These are phyloP conservation scores for Terebella lapidaria DNA, from an alignment of 2,888 invertebrate species.

Conservation along the genomic window DNA sequence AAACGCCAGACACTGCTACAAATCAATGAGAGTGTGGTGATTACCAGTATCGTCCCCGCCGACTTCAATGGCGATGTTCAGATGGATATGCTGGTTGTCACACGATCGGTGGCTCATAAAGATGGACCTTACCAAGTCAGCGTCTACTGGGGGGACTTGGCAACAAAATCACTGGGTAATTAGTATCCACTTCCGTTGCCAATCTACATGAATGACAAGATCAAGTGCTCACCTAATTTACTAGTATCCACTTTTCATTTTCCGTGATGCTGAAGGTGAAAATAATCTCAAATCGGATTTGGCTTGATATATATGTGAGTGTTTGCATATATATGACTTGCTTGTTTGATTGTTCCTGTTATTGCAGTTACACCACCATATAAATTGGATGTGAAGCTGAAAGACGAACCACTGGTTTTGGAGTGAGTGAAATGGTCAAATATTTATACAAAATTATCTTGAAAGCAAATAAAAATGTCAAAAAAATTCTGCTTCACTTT, in stretches of 20 bases:
- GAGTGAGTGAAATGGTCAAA: neutral
- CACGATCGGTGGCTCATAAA: neutral
- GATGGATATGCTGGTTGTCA: constrained; percentile 80
- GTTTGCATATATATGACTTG: neutral
- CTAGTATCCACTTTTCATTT: no score
- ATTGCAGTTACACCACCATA: neutral
- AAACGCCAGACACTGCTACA: neutral
- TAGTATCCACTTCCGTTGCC: no score
- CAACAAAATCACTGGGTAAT: no score
- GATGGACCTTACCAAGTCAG: neutral
- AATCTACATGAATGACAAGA: no score
- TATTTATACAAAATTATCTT: no score
- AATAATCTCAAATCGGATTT: neutral
- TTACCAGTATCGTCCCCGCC: constrained; percentile 79
- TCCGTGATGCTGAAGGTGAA: no score
- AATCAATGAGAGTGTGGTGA: constrained; percentile 6
- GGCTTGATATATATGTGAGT: neutral
- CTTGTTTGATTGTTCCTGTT: neutral
- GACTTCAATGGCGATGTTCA: constrained; percentile 93
- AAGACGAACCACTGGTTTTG: no score
- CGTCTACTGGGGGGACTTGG: neutral
- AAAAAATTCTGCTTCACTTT: neutral
- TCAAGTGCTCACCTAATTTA: no score
- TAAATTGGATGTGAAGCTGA: neutral
- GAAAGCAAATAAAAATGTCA: neutral